phyloP scores from a whole-genome alignment of 2,797 vertebrate species.

The Todus mexicanus region DNA sequence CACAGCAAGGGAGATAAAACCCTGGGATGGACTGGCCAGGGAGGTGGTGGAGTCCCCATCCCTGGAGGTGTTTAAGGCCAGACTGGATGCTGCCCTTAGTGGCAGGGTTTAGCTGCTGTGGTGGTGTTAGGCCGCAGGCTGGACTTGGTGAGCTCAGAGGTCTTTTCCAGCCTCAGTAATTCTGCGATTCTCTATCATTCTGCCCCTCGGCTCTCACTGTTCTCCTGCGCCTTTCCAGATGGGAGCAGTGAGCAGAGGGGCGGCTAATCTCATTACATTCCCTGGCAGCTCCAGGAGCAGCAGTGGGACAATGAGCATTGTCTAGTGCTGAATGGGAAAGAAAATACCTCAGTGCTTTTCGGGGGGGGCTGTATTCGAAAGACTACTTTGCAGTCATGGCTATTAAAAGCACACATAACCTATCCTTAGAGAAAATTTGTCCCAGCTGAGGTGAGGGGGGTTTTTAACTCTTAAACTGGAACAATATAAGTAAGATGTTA shows the following conservation, averaged over 20 bases:
- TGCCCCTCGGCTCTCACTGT: too few relatives aligned
- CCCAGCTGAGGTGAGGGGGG: not conserved
- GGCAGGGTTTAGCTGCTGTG: too few relatives aligned
- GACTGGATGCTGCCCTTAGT: too few relatives aligned
- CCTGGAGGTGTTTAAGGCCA: too few relatives aligned
- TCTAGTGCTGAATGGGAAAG: not conserved
- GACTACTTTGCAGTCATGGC: not conserved
- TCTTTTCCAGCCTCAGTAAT: too few relatives aligned
- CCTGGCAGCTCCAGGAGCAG: not conserved
- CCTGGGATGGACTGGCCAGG: too few relatives aligned
- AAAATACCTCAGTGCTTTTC: not conserved
- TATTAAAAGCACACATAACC: not conserved
- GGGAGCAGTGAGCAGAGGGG: not conserved
- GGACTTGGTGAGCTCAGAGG: too few relatives aligned
- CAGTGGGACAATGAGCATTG: not conserved
- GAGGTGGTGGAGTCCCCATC: too few relatives aligned
- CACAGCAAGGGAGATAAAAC: too few relatives aligned
- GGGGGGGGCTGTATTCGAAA: accelerated
- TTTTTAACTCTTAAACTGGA: not conserved
- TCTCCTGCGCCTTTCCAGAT: accelerated
- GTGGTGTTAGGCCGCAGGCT: too few relatives aligned
- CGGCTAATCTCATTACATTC: too few relatives aligned
- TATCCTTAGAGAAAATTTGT: not conserved
- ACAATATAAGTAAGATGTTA: not conserved
- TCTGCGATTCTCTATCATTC: too few relatives aligned